Conservation (phyloP, 2,113 vertebrate genomes). For the Eublepharis macularius region DNA sequence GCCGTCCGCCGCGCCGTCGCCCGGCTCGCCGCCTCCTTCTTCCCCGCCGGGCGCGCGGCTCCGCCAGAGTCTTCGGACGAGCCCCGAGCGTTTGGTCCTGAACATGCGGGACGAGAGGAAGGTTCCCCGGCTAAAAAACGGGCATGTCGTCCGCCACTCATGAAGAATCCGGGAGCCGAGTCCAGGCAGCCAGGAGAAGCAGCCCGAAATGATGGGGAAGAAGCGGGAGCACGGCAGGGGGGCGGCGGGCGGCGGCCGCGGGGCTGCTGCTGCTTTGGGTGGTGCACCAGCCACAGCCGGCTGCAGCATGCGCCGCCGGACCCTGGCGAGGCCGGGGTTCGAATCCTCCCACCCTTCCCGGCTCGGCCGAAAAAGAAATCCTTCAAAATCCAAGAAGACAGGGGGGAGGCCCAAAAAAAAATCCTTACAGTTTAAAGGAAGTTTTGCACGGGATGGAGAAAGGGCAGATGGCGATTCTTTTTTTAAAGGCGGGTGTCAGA, state of each 20-base stretch:
- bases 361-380: too few relatives aligned
- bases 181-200: constrained; percentile 76
- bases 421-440: not conserved
- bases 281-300: constrained; percentile 79
- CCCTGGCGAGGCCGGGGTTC: constrained; percentile 53
- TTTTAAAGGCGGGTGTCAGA: not conserved
- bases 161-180: constrained; percentile 94
- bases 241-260: not conserved
- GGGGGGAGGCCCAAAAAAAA: too few relatives aligned
- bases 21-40: constrained; percentile 80
- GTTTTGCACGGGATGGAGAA: too few relatives aligned
- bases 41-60: constrained; percentile 90
- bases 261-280: constrained; percentile 45
- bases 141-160: constrained; percentile 97
- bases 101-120: constrained; percentile 96
- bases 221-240: constrained; percentile 39
- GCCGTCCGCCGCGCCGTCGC: constrained; percentile 70
- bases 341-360: not conserved
- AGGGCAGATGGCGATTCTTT: too few relatives aligned
- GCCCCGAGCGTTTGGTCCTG: constrained; percentile 98
- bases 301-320: constrained; percentile 93
- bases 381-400: not conserved
- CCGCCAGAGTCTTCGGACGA: constrained; percentile 97
- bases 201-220: constrained; percentile 75
- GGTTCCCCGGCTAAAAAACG: constrained; percentile 93